These are phyloP conservation scores for Achroia grisella DNA, from an alignment of 1,140 invertebrate species.

Conservation along the genomic window DNA sequence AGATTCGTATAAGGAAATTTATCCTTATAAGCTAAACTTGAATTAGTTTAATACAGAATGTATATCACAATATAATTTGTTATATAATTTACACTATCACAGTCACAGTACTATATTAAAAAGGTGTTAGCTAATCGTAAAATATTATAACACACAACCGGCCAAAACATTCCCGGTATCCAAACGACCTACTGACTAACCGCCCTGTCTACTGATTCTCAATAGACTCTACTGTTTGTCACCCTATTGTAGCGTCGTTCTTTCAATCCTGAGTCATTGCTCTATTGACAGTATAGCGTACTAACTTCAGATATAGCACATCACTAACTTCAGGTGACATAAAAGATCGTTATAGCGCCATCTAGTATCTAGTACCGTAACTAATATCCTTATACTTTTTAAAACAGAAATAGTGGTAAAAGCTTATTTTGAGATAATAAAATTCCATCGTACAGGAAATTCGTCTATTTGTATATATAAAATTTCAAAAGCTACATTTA, in stretches of 20 bases:
- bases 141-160: constrained; percentile 10
- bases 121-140: constrained; percentile 11
- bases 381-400: background rate
- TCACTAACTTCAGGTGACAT: background rate
- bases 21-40: background rate
- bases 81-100: constrained; percentile 8
- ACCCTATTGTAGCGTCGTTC: background rate
- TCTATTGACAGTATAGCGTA: constrained; percentile 1
- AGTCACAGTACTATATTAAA: constrained; percentile 2
- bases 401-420: too few species aligned
- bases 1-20: constrained; percentile 4
- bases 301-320: background rate
- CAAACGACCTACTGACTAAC: constrained; percentile 15
- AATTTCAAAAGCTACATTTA: too few species aligned
- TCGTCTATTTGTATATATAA: too few species aligned
- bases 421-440: too few species aligned
- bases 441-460: too few species aligned
- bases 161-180: constrained; percentile 4
- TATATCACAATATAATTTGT: constrained; percentile 22
- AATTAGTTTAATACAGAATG: constrained; percentile 10
- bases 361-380: background rate
- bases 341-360: background rate
- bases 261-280: constrained; percentile 11
- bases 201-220: background rate
- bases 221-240: too few species aligned